Conservation (phyloP, 2,797 vertebrate genomes). For the Semotilus atromaculatus region DNA sequence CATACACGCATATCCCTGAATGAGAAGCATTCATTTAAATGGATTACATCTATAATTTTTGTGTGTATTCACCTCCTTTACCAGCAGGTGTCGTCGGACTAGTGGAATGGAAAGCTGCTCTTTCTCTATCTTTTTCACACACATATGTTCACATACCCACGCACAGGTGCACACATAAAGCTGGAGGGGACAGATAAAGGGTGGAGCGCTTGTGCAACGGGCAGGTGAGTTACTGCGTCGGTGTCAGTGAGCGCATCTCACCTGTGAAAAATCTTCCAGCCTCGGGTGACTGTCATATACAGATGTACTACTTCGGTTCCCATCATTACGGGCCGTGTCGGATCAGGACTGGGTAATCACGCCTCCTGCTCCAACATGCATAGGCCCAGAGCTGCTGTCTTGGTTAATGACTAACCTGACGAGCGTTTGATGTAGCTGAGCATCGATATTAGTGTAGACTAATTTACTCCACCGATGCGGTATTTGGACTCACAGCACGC, state of each 20-base stretch:
- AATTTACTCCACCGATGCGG: conserved; percentile 75
- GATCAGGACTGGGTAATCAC: conserved; percentile 77
- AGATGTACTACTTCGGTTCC: conserved; percentile 78
- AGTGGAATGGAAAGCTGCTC: conserved; percentile 37
- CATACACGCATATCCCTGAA: conserved; percentile 49
- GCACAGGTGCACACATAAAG: conserved; percentile 73
- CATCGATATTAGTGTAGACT: conserved; percentile 79
- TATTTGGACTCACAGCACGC: conserved; percentile 64
- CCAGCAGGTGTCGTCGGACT: conserved; percentile 55
- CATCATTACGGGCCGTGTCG: conserved; percentile 73
- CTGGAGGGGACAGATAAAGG: conserved; percentile 69
- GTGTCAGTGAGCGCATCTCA: conserved; percentile 56
- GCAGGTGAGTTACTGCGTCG: conserved; percentile 73
- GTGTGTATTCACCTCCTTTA: conserved; percentile 6
- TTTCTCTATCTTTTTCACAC: conserved; percentile 50
- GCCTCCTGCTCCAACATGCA: conserved; percentile 78
- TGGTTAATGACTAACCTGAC: conserved; percentile 72
- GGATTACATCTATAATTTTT: not conserved
- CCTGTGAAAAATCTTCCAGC: conserved; percentile 81
- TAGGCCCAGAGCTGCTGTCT: conserved; percentile 67
- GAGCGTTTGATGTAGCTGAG: conserved; percentile 75
- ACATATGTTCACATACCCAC: conserved; percentile 48
- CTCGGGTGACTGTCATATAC: conserved; percentile 74
- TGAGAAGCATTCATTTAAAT: conserved; percentile 9
- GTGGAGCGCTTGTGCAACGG: conserved; percentile 75